These are phyloP conservation scores for Calycopis cecrops DNA, from an alignment of 1,140 invertebrate species.

Conservation along the genomic window DNA sequence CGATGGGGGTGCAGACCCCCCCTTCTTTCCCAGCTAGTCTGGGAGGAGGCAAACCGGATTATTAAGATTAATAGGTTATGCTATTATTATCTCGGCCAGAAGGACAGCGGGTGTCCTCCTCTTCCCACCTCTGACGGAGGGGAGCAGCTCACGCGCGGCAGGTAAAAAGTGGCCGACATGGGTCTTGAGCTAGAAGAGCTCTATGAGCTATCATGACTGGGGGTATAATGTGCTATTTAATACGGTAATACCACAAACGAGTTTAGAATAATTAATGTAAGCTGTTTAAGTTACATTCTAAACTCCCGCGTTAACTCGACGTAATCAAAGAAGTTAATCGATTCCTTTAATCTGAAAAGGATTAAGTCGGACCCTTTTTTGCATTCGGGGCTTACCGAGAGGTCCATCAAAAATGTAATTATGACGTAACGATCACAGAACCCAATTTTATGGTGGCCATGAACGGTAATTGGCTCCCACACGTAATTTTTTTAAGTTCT, in stretches of 20 bases:
- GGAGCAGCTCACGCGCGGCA: no score
- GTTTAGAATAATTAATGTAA: conserved; percentile 8
- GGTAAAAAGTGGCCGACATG: no score
- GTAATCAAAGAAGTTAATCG: conserved; percentile 19
- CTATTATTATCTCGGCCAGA: no score
- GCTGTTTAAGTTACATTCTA: no score
- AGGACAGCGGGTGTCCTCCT: no score
- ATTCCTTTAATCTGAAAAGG: conserved; percentile 26
- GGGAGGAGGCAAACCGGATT: no score
- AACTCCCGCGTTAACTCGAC: conserved; percentile 4
- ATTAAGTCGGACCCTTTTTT: conserved; percentile 24
- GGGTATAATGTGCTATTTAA: not conserved
- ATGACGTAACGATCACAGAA: conserved; percentile 45
- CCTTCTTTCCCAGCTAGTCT: no score
- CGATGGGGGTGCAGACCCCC: no score
- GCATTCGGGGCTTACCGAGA: conserved; percentile 32
- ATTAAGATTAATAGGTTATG: no score
- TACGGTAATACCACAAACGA: conserved; percentile 4
- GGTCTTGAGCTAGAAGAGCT: no score
- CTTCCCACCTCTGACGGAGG: no score
- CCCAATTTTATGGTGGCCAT: not conserved
- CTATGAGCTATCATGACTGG: no score
- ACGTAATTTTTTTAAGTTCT: not conserved
- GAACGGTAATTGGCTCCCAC: conserved; percentile 20
- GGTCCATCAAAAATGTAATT: conserved; percentile 49